Percentiles rank a stretch among this genome's conserved stretches.
Conservation (phyloP, 1,140 invertebrate species). For the Papilio xuthus region DNA sequence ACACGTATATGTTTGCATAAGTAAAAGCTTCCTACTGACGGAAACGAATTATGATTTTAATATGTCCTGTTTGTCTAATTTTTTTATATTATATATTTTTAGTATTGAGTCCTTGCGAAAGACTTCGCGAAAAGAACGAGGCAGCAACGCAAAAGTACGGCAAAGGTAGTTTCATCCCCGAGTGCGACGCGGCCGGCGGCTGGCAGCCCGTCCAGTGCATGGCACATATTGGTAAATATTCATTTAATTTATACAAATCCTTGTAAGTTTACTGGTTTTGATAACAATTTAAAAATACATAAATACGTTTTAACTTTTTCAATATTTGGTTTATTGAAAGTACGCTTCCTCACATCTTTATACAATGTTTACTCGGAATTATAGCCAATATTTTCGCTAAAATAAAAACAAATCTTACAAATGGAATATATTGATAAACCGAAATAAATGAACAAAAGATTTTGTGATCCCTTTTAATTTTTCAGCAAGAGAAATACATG, state of each 20-base stretch:
- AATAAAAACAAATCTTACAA: too few species aligned
- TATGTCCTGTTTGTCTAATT: neutral
- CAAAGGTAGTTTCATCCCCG: conserved; percentile 87
- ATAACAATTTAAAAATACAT: too few species aligned
- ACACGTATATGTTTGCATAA: neutral
- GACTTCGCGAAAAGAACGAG: conserved; percentile 88
- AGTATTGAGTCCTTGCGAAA: conserved; percentile 90
- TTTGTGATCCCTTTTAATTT: too few species aligned
- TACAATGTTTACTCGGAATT: too few species aligned
- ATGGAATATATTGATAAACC: too few species aligned
- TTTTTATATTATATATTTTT: neutral
- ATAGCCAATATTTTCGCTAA: too few species aligned
- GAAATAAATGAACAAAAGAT: too few species aligned
- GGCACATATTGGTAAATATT: conserved; percentile 84
- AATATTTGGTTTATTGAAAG: too few species aligned
- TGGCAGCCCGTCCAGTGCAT: conserved; percentile 93
- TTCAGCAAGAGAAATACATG: too few species aligned
- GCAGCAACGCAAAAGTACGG: conserved; percentile 85
- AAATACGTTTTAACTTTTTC: too few species aligned
- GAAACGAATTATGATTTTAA: neutral
- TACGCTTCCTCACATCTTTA: too few species aligned
- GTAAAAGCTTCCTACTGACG: neutral
- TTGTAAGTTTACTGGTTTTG: neutral
- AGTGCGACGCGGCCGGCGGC: conserved; percentile 87
- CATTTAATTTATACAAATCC: neutral